Base-by-base conservation (phyloP, 2,888 invertebrate species). In the Melieria crassipennis region DNA sequence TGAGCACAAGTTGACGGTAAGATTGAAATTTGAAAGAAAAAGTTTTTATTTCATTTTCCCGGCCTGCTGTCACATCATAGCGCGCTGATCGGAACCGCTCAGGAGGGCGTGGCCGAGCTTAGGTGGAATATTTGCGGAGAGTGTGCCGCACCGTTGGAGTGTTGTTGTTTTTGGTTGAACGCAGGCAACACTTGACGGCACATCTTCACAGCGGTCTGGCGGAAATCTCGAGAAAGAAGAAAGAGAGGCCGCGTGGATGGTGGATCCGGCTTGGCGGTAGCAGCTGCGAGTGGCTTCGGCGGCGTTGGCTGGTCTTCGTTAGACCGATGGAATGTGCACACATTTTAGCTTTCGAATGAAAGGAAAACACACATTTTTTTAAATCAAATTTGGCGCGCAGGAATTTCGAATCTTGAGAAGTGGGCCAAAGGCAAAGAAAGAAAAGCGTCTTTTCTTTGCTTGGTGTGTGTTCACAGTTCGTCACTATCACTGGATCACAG, bases 1-100 rank as follows among this genome's bases (percentile, higher is more conserved):
- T 30, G 30, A 30, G 30, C 30, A 30, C 30, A 30, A 30, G 30
- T 30, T 57, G 30, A 66, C 60, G 52, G 46, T 67, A 48, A 58
- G 50, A 60, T 61, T 58, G 60, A 66, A 66, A 66, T 66, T 66
- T 66, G 58, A 67, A 67, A 57, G 48, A 67, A 66, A 67, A 67
- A 52, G 30, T 56, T 50, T 67, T 58, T 13, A 52, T 60, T 43
- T n/a, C 16, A 45, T 61, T 7, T 43, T 67, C 42, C 43, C 16
- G 67, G 67, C 43, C 16, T 58, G 67, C 48, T 66, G 66, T 67
- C 60, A 67, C 67, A 67, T 67, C 13, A 60, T 60, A 52, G 60
- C 50, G 7, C 55, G 52, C 55, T 55, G 64, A 30, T 30, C 30
- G 30, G 30, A 30, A 30, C 11, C 67, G 16, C 61, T 67, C 67